A percentile compares a stretch with the other conserved stretches of the same genome.
phyloP scores from a whole-genome alignment of 2,797 vertebrate species.

The Neosilurus hyrtlii region DNA sequence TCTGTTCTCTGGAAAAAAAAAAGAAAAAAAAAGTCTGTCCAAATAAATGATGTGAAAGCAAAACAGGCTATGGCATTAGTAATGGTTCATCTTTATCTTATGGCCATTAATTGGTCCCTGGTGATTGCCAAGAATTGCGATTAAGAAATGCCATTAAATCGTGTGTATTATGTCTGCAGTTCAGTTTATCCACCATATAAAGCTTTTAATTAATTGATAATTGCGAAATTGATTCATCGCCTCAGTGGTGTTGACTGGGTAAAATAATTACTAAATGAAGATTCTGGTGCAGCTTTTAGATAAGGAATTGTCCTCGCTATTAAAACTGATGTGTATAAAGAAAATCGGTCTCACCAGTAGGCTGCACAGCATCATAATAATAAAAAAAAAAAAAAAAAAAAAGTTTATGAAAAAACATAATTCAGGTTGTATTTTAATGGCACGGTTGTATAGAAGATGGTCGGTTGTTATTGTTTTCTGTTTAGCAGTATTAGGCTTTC shows the following conservation, averaged over 20 bases:
- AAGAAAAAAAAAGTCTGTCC: not conserved
- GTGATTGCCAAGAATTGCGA: conserved; percentile 73
- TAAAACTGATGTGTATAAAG: not conserved
- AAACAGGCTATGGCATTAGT: conserved; percentile 68
- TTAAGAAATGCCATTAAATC: conserved; percentile 77
- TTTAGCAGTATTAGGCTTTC: conserved; percentile 29
- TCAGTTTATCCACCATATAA: conserved; percentile 67
- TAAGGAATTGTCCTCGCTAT: not conserved
- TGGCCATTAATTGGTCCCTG: conserved; percentile 73
- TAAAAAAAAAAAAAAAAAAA: not conserved
- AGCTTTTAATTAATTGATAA: conserved; percentile 75
- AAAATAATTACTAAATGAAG: conserved; percentile 58
- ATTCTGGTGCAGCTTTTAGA: conserved; percentile 32
- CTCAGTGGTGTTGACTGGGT: conserved; percentile 62
- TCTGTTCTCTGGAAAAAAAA: not conserved
- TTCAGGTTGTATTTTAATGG: not conserved
- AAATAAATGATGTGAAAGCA: conserved; percentile 50
- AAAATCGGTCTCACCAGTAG: not conserved
- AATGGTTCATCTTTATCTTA: conserved; percentile 71
- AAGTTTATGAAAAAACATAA: not conserved
- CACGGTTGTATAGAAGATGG: not conserved
- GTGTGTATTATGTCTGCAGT: conserved; percentile 69
- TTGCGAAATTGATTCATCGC: conserved; percentile 70
- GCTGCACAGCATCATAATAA: not conserved
- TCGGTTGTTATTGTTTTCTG: conserved; percentile 4